Evolutionary conservation across 2,797 vertebrate species (phyloP).

Genomic region (Margarornis squamiger): DNA sequence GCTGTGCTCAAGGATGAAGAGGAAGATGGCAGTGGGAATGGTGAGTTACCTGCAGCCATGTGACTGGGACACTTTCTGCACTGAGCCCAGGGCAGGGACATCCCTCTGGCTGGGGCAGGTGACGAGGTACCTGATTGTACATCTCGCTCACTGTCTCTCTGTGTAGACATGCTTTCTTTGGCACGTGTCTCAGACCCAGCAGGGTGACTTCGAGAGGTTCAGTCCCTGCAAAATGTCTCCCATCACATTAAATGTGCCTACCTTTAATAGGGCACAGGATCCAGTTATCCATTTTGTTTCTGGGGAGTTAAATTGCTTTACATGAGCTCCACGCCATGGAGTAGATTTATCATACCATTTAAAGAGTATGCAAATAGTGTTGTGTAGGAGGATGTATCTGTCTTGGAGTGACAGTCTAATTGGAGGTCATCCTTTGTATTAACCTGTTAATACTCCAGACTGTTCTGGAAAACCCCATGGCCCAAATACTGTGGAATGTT

Average conservation of each 20-base stretch:
- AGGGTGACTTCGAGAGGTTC: background rate
- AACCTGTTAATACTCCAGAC: constrained; percentile 26
- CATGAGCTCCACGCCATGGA: background rate
- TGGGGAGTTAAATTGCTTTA: constrained; percentile 1
- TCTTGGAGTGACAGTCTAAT: background rate
- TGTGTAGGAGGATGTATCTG: background rate
- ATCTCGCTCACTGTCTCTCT: background rate
- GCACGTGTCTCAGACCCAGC: background rate
- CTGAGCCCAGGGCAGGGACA: background rate
- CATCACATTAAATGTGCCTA: background rate
- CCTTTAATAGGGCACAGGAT: background rate
- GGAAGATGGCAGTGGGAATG: background rate
- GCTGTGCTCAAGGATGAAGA: background rate
- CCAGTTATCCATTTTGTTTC: constrained; percentile 47
- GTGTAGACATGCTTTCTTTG: background rate
- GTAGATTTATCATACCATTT: background rate
- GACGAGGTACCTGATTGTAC: background rate
- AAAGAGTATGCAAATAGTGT: background rate
- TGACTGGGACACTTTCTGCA: background rate
- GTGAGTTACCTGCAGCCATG: background rate
- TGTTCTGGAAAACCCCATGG: constrained; percentile 53
- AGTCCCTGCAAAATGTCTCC: constrained; percentile 28
- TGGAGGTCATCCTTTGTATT: constrained; percentile 8
- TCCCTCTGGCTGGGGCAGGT: background rate
- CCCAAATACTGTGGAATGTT: constrained; percentile 39